Conservation (phyloP, 2,113 vertebrate genomes). For the Leptobrachium leishanense region DNA sequence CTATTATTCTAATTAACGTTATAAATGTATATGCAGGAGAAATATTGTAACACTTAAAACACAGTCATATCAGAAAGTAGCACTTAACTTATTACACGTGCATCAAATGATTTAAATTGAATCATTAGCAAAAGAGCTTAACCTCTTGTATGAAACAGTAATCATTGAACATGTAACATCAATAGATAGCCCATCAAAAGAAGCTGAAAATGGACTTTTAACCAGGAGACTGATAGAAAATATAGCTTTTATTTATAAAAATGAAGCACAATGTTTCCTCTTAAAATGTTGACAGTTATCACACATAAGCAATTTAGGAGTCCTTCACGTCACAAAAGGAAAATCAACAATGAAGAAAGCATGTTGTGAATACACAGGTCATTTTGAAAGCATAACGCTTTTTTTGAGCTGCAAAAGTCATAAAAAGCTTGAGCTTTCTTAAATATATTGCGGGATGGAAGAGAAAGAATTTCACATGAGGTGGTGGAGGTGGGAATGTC, state of each 20-base stretch:
- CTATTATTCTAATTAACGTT: no score
- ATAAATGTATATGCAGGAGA: no score
- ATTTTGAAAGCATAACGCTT: slow-evolving; percentile 51
- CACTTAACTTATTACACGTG: no score
- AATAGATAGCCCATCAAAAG: no score
- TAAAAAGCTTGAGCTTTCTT: slow-evolving; percentile 56
- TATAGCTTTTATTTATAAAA: slow-evolving; percentile 13
- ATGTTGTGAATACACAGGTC: slow-evolving; percentile 55
- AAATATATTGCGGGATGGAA: slow-evolving; percentile 38
- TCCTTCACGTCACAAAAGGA: slow-evolving; percentile 54
- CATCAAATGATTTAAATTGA: no score
- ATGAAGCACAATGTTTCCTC: slow-evolving; percentile 14
- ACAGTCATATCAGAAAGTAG: no score
- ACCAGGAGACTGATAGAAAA: background rate
- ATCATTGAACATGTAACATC: no score
- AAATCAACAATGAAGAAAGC: slow-evolving; percentile 54
- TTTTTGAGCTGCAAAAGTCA: slow-evolving; percentile 55
- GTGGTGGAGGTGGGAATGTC: background rate
- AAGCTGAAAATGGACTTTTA: no score
- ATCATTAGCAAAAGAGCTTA: no score
- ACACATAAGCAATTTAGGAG: slow-evolving; percentile 63
- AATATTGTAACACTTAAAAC: no score
- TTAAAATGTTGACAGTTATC: slow-evolving; percentile 57
- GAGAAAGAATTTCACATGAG: no score
- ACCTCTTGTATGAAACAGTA: no score